Evolutionary conservation across 2,113 vertebrate species (phyloP).

Genomic region (Xyliphius kryptos): DNA sequence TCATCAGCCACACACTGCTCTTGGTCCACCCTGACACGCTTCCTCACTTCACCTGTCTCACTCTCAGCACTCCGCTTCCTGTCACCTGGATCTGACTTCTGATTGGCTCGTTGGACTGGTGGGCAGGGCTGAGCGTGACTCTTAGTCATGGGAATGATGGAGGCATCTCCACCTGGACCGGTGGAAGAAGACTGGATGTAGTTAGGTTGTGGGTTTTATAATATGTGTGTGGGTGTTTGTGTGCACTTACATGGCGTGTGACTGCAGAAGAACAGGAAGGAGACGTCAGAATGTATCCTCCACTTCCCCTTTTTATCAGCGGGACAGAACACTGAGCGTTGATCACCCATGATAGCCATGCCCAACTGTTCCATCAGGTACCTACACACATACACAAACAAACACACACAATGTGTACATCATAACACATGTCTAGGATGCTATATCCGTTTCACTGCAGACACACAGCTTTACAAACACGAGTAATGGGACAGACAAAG

Average conservation of each 20-base stretch:
- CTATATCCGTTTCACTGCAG: neutral
- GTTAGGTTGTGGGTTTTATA: too few species aligned
- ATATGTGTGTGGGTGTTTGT: neutral
- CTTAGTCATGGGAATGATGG: slow-evolving; percentile 78
- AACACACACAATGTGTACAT: slow-evolving; percentile 6
- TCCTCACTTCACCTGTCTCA: neutral
- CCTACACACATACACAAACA: slow-evolving; percentile 53
- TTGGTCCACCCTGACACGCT: slow-evolving; percentile 36
- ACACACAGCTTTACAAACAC: neutral
- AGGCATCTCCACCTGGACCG: slow-evolving; percentile 84
- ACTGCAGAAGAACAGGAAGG: slow-evolving; percentile 87
- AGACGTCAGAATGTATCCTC: slow-evolving; percentile 66
- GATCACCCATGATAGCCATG: slow-evolving; percentile 49
- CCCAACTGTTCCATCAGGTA: slow-evolving; percentile 81
- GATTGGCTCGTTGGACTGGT: slow-evolving; percentile 12
- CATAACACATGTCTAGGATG: too few species aligned
- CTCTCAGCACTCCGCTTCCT: slow-evolving; percentile 39
- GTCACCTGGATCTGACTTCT: neutral
- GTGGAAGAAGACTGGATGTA: too few species aligned
- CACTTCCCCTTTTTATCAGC: slow-evolving; percentile 69
- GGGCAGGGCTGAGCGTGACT: slow-evolving; percentile 59
- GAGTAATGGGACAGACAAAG: too few species aligned
- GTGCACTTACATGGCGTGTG: slow-evolving; percentile 86
- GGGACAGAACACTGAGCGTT: slow-evolving; percentile 66
- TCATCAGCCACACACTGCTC: too few species aligned